Evolutionary conservation across 2,113 vertebrate genomes (phyloP), one percentile per base, ranked within the genome.

Genomic region (Bungarus multicinctus): DNA sequence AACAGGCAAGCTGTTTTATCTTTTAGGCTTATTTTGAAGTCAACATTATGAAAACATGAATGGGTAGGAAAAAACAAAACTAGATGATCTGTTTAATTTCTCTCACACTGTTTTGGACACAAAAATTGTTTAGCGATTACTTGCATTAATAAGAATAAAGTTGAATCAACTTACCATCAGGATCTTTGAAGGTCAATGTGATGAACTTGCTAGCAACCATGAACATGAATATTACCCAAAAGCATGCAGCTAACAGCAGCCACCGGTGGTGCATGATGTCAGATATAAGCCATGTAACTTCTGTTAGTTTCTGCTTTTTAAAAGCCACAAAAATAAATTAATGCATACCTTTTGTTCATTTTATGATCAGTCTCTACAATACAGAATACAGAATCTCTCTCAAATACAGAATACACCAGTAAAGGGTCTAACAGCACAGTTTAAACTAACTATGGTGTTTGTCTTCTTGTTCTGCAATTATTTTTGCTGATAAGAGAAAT

Each of bases 201-300:
- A 99, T 99, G 96, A 99, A 99, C 96, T 98, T 99, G 98, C 98
- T 99, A 95, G 98, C 98, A 91, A 99, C 98, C 98, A 99, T 98
- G 93, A 99, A 98, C 97, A 99, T 98, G 97, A 99, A 98, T 96
- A 99, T 97, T 96, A 99, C 98, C 99, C 99, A 99, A 96, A 99
- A 99, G 96, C 99, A 99, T 74, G 98, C 98, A 91, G 99, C 98
- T 93, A 99, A 97, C 96, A 99, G 98, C 96, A 99, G 98, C 99
- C 99, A 99, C 97, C 98, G 99, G 96, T 98, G 99, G 97, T 99
- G 98, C 99, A 99, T 99, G 97, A 97, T 98, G 98, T 97, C 97
- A 96, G 90, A 92, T 12, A 12, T 30, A 92, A 96, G 97, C 97
- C 98, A 97, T 97, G 96, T 96, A 97, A 94, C 43, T 90, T 87